These are phyloP conservation scores for Neosalanx taihuensis DNA, from an alignment of 2,797 vertebrate genomes.

Conservation along the genomic window DNA sequence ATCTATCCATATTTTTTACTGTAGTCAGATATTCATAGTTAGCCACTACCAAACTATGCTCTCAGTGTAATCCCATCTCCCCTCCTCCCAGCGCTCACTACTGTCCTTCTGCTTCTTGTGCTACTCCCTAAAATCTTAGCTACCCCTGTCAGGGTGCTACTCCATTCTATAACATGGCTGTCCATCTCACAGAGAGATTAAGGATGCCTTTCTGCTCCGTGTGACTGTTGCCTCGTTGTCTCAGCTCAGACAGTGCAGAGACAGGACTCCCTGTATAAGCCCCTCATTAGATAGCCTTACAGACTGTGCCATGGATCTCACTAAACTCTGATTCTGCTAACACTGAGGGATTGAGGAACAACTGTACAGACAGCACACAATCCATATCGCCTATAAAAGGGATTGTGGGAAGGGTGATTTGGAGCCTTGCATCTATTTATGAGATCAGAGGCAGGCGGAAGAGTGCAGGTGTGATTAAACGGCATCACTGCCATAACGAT, in stretches of 20 bases:
- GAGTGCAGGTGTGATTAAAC: constrained; percentile 11
- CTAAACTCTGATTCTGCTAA: constrained; percentile 23
- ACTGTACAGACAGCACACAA: constrained; percentile 14
- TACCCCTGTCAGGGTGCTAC: too few relatives aligned
- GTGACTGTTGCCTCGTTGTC: neutral
- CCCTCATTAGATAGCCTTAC: constrained; percentile 19
- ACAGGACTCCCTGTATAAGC: constrained; percentile 12
- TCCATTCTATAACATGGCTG: too few relatives aligned
- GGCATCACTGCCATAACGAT: constrained; percentile 1
- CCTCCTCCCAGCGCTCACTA: too few relatives aligned
- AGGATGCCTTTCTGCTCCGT: too few relatives aligned
- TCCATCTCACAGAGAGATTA: too few relatives aligned
- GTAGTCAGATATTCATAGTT: too few relatives aligned
- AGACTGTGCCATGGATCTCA: constrained; percentile 26
- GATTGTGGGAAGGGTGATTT: constrained; percentile 16
- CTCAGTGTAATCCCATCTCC: too few relatives aligned
- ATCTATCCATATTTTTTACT: too few relatives aligned
- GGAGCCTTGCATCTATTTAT: neutral
- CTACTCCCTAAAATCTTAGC: too few relatives aligned
- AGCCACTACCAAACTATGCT: too few relatives aligned
- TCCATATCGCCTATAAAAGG: neutral
- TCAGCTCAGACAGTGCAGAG: neutral
- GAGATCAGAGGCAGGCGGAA: neutral
- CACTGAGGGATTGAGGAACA: constrained; percentile 22
- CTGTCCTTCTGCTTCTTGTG: too few relatives aligned